Evolutionary conservation across 2,888 invertebrate genomes (phyloP).

Genomic region (Zonitis immaculata): DNA sequence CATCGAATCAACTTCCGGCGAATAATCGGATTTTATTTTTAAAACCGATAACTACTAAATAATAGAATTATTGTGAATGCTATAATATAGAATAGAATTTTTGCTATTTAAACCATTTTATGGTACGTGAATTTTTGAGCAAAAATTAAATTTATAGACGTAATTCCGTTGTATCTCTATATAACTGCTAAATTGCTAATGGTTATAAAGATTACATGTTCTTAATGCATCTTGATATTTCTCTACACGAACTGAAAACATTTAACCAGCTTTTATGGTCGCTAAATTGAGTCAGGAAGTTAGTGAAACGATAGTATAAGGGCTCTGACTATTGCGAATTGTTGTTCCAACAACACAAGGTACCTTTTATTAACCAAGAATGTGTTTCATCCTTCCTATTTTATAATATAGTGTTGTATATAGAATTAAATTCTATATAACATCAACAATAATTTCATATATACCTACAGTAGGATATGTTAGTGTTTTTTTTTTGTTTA

Average conservation of each 20-base stretch:
- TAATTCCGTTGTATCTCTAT: background rate
- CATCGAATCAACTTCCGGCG: conserved; percentile 1
- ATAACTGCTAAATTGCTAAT: background rate
- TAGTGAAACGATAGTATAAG: background rate
- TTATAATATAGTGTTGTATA: too few species aligned
- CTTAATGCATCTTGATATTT: background rate
- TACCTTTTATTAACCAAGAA: background rate
- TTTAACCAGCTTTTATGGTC: background rate
- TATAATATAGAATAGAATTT: too few species aligned
- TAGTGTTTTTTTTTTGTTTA: too few species aligned
- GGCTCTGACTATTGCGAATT: background rate
- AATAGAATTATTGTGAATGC: background rate
- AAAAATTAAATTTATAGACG: background rate
- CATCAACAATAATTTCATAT: too few species aligned
- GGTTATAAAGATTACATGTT: background rate
- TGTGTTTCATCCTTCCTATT: background rate
- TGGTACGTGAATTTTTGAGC: background rate
- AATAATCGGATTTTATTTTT: background rate
- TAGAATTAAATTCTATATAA: too few species aligned
- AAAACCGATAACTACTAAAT: background rate
- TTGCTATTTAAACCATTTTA: background rate
- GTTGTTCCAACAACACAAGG: background rate
- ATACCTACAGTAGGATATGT: too few species aligned
- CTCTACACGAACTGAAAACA: background rate
- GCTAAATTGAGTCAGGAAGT: background rate